Base-by-base conservation (phyloP, 2,797 vertebrate species). In the Halcyon chelicuti region DNA sequence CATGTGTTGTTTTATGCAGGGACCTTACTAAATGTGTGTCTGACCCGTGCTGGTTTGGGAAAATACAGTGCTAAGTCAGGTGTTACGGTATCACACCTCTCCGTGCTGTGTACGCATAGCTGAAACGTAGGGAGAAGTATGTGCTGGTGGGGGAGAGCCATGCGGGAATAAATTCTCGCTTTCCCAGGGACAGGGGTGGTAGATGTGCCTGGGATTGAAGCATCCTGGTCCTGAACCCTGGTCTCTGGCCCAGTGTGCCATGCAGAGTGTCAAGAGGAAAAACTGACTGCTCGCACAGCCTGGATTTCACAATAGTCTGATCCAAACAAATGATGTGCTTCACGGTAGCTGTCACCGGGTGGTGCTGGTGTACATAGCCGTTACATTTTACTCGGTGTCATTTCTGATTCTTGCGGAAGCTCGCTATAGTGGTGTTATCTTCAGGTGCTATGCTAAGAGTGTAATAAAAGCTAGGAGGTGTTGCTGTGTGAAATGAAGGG, bases 11-110 rank as follows among this genome's bases (percentile, higher is more conserved):
- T 75, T 46, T 42, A 12, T 31, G 29, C 6, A 25, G 35, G 46
- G 29, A 78, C 26, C 22, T 76, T 33, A 22, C 29, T 55, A 49
- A 54, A 66, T 44, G 35, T 4, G 18, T 4, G 9, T 37, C 26
- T 5, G 6, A 40, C 12, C n/a, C 5, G 5, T 35, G 16, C n/a
- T 51, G 14, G 13, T 72, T 46, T 88, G 44, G 25, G 19, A 80
- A 54, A 61, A 33, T 15, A 28, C 1, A 1, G 25, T 39, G 37
- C 63, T 66, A 62, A 19, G n/a, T 72, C 17, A 42, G 47, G 19
- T 51, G 52, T 51, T 57, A 19, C 0, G 1, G 22, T 49, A 40
- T 33, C 0, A 0, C 26, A 25, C 29, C 22, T 81, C 39, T 31
- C 44, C 46, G 12, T 46, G 40, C 52, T 79, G 23, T 4, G n/a